phyloP scores from a whole-genome alignment of 2,113 vertebrate species.

The Tragelaphus imberbis region DNA sequence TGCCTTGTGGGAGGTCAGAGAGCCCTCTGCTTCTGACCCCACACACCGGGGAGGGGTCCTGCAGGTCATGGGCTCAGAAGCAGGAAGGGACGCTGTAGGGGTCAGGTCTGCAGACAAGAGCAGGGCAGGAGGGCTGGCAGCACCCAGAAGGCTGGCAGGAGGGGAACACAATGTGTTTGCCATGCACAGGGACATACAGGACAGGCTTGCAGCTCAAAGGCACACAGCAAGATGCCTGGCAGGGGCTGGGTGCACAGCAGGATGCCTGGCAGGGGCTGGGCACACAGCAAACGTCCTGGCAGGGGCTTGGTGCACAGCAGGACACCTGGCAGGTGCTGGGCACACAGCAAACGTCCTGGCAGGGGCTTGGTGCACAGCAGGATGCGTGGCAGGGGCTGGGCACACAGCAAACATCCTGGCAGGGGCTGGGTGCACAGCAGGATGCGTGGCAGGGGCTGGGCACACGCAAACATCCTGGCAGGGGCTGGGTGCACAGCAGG shows the following conservation, averaged over 20 bases:
- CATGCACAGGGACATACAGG: neutral
- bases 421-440: too few relatives aligned
- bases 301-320: too few relatives aligned
- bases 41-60: neutral
- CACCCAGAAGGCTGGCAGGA: neutral
- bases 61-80: neutral
- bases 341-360: too few relatives aligned
- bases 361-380: too few relatives aligned
- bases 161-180: neutral
- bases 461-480: neutral
- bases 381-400: too few relatives aligned
- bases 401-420: too few relatives aligned
- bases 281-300: neutral
- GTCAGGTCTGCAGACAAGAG: neutral
- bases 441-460: too few relatives aligned
- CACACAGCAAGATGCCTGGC: accelerated
- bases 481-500: too few relatives aligned
- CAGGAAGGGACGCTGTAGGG: neutral
- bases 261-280: too few relatives aligned
- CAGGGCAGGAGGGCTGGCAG: neutral
- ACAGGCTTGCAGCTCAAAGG: neutral
- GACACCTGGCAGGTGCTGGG: too few relatives aligned
- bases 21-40: neutral
- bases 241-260: too few relatives aligned
- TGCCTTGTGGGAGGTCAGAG: neutral